Conservation (phyloP, 2,888 invertebrate genomes). For the Dichetophora obliterata region DNA sequence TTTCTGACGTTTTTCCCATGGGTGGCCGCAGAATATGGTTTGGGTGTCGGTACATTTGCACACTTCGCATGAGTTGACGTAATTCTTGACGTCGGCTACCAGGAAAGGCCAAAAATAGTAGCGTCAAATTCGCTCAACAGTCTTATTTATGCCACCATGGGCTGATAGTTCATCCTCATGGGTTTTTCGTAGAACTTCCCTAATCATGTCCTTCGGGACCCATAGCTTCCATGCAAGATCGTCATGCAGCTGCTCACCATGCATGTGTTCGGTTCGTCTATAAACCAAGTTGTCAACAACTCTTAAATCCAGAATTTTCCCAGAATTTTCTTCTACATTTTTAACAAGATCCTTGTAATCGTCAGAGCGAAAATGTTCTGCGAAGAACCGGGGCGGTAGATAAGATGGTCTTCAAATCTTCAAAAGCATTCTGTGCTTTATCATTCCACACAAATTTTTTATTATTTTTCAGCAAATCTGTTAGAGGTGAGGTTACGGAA, state of each 20-base stretch:
- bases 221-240: conserved; percentile 21
- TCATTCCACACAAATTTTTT: conserved; percentile 28
- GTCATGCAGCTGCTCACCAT: no score
- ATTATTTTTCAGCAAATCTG: conserved; percentile 22
- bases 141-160: conserved; percentile 3
- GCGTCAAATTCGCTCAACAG: neutral
- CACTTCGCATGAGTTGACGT: conserved; percentile 2
- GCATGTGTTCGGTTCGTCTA: conserved; percentile 20
- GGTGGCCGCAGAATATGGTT: neutral
- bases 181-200: neutral
- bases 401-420: conserved; percentile 22
- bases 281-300: conserved; percentile 1
- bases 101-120: neutral
- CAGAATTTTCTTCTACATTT: neutral
- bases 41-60: conserved; percentile 1
- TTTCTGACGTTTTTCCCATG: no score
- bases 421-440: conserved; percentile 35
- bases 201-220: conserved; percentile 9
- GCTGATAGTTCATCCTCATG: neutral
- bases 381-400: conserved; percentile 40
- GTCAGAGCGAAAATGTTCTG: conserved; percentile 1
- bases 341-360: neutral
- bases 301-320: conserved; percentile 23
- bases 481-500: conserved; percentile 25
- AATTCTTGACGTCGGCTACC: neutral